A percentile compares a stretch with the other conserved stretches of the same genome.
Evolutionary conservation across 2,797 vertebrate genomes (phyloP).

Genomic region (Gephyroberyx darwinii): DNA sequence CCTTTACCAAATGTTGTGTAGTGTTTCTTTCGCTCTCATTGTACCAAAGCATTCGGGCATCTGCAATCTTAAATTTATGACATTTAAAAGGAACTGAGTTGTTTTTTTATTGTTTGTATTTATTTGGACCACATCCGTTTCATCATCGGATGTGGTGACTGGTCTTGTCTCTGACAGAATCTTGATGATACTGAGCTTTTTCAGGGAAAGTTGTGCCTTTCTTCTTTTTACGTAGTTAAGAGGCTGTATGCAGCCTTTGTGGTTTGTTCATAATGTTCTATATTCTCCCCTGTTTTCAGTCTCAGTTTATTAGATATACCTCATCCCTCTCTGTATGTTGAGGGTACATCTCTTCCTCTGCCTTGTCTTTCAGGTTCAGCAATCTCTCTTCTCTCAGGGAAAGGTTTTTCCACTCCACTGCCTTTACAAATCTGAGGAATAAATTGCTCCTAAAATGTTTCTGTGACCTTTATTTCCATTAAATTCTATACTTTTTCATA

Average conservation of each 20-base stretch:
- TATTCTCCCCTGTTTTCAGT: background rate
- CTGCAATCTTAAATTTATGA: slow-evolving; percentile 11
- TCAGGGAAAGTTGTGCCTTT: background rate
- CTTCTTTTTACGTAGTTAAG: background rate
- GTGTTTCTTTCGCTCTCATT: background rate
- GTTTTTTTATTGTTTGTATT: slow-evolving; percentile 2
- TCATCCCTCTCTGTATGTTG: slow-evolving; percentile 42
- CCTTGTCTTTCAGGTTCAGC: slow-evolving; percentile 29
- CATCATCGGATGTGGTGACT: background rate
- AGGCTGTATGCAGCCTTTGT: background rate
- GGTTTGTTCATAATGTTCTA: slow-evolving; percentile 2
- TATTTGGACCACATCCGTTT: background rate
- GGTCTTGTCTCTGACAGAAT: background rate
- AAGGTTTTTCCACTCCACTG: slow-evolving; percentile 29
- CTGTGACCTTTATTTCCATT: slow-evolving; percentile 43
- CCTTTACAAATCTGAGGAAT: slow-evolving; percentile 58
- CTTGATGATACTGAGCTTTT: background rate
- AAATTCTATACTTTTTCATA: slow-evolving; percentile 13
- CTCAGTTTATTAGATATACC: slow-evolving; percentile 39
- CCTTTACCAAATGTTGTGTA: slow-evolving; percentile 1
- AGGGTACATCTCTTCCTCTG: slow-evolving; percentile 22
- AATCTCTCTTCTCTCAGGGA: slow-evolving; percentile 62
- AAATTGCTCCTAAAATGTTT: slow-evolving; percentile 31
- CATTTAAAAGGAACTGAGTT: background rate
- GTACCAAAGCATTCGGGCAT: background rate